Percentiles rank a stretch among this genome's conserved stretches.
Conservation (phyloP, 2,888 invertebrate species). For the Mongoloraphidia duomilia region DNA sequence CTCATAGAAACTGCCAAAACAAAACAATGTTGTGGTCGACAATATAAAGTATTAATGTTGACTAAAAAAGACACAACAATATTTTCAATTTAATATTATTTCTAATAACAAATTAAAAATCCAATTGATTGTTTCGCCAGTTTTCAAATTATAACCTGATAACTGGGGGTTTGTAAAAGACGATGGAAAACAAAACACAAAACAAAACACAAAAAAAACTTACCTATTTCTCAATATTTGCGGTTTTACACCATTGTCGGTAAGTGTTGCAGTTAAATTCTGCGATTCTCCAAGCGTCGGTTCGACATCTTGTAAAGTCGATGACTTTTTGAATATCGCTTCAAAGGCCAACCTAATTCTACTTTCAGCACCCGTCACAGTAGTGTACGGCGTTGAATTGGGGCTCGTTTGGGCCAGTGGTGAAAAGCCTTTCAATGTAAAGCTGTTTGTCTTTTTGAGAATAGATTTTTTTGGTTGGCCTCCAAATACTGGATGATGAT, state of each 20-base stretch:
- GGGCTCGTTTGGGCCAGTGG: constrained; percentile 43
- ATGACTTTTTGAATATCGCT: constrained; percentile 77
- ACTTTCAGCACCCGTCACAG: constrained; percentile 79
- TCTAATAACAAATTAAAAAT: too few relatives aligned
- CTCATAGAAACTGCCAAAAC: too few relatives aligned
- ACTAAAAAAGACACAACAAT: too few relatives aligned
- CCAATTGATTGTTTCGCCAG: too few relatives aligned
- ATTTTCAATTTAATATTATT: too few relatives aligned
- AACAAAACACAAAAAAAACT: too few relatives aligned
- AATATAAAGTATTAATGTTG: too few relatives aligned
- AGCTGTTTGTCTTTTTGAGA: constrained; percentile 85
- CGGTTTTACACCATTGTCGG: background rate
- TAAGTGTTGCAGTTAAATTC: background rate
- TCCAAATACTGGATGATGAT: constrained; percentile 32
- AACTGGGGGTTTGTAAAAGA: too few relatives aligned
- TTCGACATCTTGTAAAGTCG: constrained; percentile 71
- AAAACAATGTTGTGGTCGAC: too few relatives aligned
- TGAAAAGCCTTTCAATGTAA: constrained; percentile 50
- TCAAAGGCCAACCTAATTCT: constrained; percentile 80
- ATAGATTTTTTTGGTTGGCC: constrained; percentile 63
- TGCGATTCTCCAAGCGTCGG: constrained; percentile 22
- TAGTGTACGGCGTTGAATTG: constrained; percentile 53
- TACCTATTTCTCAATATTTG: background rate
- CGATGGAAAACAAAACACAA: too few relatives aligned
- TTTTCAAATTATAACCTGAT: too few relatives aligned